phyloP scores from a whole-genome alignment of 2,113 vertebrate species.

The Microtus oregoni region DNA sequence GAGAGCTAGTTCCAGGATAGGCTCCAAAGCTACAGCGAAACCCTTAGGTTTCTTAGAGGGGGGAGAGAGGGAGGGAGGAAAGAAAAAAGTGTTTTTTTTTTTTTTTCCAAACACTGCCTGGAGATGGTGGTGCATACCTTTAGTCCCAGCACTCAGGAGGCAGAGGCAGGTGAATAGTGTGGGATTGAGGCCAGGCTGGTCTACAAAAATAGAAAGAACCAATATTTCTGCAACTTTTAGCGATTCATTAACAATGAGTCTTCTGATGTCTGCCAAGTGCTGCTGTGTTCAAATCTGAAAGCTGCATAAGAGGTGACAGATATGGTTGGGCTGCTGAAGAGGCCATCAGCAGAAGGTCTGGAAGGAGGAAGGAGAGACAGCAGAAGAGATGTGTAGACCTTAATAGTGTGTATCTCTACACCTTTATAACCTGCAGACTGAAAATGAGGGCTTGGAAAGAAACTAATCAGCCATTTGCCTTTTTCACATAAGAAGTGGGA shows the following conservation, averaged over 20 bases:
- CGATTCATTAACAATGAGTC: neutral
- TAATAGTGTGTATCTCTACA: neutral
- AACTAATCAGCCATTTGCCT: conserved; percentile 16
- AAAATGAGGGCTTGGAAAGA: conserved; percentile 13
- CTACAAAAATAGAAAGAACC: neutral
- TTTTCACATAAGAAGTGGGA: conserved; percentile 63
- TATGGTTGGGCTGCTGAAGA: neutral
- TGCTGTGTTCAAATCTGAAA: neutral
- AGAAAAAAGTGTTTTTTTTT: too few species aligned
- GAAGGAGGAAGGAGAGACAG: neutral
- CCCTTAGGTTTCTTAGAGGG: too few species aligned
- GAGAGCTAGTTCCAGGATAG: too few species aligned
- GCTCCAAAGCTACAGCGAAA: too few species aligned
- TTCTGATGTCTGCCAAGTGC: neutral
- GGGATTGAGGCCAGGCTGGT: neutral
- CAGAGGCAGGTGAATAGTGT: neutral
- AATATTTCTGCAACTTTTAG: conserved; percentile 16
- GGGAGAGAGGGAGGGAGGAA: too few species aligned
- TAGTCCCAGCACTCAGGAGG: neutral
- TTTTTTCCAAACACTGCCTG: too few species aligned
- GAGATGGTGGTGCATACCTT: neutral
- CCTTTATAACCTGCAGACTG: neutral
- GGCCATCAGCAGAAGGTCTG: neutral
- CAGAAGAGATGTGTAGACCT: neutral
- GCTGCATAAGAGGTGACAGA: neutral